These are phyloP conservation scores for Noctilio leporinus DNA, from an alignment of 2,113 vertebrate genomes.

Conservation along the genomic window DNA sequence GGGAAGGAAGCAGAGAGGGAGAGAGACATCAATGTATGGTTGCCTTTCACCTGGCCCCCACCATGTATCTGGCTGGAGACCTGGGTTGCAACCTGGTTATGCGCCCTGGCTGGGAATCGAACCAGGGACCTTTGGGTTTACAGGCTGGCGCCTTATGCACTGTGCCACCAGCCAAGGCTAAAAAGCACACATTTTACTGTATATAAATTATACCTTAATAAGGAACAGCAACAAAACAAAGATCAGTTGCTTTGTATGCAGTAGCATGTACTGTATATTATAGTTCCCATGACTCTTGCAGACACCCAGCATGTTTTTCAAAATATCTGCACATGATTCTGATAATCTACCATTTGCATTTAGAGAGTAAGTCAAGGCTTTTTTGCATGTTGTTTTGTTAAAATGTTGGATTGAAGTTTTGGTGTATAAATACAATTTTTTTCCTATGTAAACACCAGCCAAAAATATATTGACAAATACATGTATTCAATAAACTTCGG, in stretches of 20 bases:
- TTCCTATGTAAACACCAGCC: conserved; percentile 30
- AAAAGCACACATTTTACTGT: background rate
- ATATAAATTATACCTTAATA: background rate
- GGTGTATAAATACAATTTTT: conserved; percentile 31
- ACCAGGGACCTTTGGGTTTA: too few species aligned
- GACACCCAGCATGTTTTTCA: background rate
- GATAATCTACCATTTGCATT: background rate
- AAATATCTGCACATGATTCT: background rate
- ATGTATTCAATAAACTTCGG: conserved; percentile 16
- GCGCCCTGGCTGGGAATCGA: too few species aligned
- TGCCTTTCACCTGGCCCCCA: too few species aligned
- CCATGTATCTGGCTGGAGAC: too few species aligned
- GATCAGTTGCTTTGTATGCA: background rate
- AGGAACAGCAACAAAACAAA: background rate
- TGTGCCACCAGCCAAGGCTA: too few species aligned
- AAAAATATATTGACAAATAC: conserved; percentile 52
- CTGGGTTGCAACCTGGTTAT: too few species aligned
- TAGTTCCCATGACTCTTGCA: background rate
- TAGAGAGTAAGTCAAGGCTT: conserved; percentile 20
- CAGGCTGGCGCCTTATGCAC: too few species aligned
- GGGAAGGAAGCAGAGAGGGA: too few species aligned
- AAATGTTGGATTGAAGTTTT: conserved; percentile 41
- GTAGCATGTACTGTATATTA: too few species aligned
- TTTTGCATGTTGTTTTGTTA: conserved; percentile 22
- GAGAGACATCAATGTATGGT: too few species aligned